Evolutionary conservation across 2,797 vertebrate genomes (phyloP), one percentile per base, ranked within the genome.

Genomic region (Steatocranus sp.): DNA sequence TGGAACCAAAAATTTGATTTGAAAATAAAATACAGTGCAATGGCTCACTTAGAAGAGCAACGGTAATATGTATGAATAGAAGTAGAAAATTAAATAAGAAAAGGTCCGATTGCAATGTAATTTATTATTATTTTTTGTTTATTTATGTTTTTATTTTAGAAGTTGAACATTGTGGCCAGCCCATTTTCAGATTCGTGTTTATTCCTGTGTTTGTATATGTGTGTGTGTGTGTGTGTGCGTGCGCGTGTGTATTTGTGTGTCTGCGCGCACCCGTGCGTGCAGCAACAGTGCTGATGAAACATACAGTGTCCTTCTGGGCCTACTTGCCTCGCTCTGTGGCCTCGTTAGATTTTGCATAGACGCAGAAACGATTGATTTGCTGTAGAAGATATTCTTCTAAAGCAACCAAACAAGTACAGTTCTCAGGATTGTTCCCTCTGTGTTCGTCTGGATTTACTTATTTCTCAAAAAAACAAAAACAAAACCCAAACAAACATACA

Each of bases 311-410:
- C 86, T 78, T 66, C 78, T 51, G 77, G 91, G 90, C 88, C 90
- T 89, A 27, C 77, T 30, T 73, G 87, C 83, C 80, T 90, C 43
- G 17, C 85, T 83, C 49, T 87, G 75, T 90, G 78, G 78, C 86
- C 87, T 90, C 85, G 50, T 88, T 88, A 80, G 83, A 86, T 90
- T 93, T 94, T 95, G 94, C 94, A 94, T 95, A 95, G 95, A 92
- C 92, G 92, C 89, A 73, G 86, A 92, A 92, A 93, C 88, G 74
- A 92, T 83, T 88, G 85, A 89, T 93, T 91, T 83, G 54, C 86
- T 86, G 77, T 38, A 86, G 79, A 83, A 82, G 79, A 68, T 70
- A 84, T 80, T 84, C 38, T 85, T 82, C 58, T 48, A 27, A 70
- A 84, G 87, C 76, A 87, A 83, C 81, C 76, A 86, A 86, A 89